These are phyloP conservation scores for Chrysopa pallens DNA, from an alignment of 1,140 invertebrate species.

Conservation along the genomic window DNA sequence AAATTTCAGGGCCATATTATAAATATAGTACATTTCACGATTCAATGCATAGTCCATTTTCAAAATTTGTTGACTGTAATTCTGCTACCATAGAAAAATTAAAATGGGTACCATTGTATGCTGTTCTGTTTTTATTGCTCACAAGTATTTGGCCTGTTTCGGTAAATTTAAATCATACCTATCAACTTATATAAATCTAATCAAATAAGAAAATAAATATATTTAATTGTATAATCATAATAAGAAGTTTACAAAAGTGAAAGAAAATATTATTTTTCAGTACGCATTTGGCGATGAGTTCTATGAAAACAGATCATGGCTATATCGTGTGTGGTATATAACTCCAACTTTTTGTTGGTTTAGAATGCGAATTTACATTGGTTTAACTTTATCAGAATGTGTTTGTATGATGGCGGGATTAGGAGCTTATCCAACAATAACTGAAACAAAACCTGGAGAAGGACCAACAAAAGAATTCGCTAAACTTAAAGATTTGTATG, in stretches of 20 bases:
- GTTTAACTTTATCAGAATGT: constrained; percentile 77
- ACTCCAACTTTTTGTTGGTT: constrained; percentile 76
- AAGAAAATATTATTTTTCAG: constrained; percentile 29
- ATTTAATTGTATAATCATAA: too few species aligned
- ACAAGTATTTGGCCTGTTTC: constrained; percentile 52
- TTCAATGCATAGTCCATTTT: constrained; percentile 49
- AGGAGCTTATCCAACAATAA: constrained; percentile 68
- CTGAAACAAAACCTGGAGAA: constrained; percentile 51
- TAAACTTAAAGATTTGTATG: constrained; percentile 22
- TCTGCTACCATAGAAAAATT: constrained; percentile 43
- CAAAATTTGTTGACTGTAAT: constrained; percentile 40
- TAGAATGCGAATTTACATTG: constrained; percentile 75
- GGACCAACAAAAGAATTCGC: constrained; percentile 53
- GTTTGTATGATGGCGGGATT: constrained; percentile 80
- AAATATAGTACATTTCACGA: constrained; percentile 73
- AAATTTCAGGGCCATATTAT: constrained; percentile 63
- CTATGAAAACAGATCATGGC: constrained; percentile 37
- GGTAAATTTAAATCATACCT: constrained; percentile 30
- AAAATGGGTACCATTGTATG: constrained; percentile 45
- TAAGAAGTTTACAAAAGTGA: too few species aligned
- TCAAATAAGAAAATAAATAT: background rate
- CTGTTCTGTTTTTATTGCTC: constrained; percentile 43
- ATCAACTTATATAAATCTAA: background rate
- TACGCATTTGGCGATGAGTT: constrained; percentile 52
- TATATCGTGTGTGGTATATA: constrained; percentile 69